Percentiles rank a stretch among this genome's conserved stretches.
Conservation (phyloP, 1,140 invertebrate genomes). For the Zaprionus taronus region DNA sequence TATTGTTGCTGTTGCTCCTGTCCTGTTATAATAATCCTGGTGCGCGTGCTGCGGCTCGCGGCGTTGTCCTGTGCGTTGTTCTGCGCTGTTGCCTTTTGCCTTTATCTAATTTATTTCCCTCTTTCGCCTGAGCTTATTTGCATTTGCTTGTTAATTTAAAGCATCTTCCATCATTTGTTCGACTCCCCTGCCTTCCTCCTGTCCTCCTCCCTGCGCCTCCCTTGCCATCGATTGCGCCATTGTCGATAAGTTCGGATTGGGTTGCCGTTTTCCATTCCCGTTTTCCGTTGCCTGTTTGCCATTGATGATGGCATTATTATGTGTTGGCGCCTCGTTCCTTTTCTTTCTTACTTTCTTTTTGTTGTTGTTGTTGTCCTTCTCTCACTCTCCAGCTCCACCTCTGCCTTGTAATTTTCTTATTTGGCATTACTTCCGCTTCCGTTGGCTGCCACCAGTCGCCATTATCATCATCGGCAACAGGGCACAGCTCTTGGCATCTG, state of each 20-base stretch:
- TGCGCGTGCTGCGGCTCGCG: slow-evolving; percentile 48
- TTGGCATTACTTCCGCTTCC: slow-evolving; percentile 80
- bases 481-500: slow-evolving; percentile 3
- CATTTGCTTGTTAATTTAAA: slow-evolving; percentile 80
- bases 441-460: slow-evolving; percentile 52
- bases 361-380: slow-evolving; percentile 29
- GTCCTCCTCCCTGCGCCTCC: background rate
- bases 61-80: slow-evolving; percentile 52
- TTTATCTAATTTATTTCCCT: slow-evolving; percentile 80
- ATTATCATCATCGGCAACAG: slow-evolving; percentile 38
- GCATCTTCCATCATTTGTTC: slow-evolving; percentile 82
- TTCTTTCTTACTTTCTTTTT: slow-evolving; percentile 23
- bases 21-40: slow-evolving; percentile 50
- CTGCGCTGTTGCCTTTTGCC: slow-evolving; percentile 63
- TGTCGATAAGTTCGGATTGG: slow-evolving; percentile 59
- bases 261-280: slow-evolving; percentile 47
- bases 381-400: slow-evolving; percentile 26
- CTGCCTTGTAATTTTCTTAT: slow-evolving; percentile 38
- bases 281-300: slow-evolving; percentile 53
- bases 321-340: slow-evolving; percentile 70
- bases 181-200: background rate
- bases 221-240: slow-evolving; percentile 46
- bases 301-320: slow-evolving; percentile 79
- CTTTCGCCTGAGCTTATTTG: slow-evolving; percentile 60
- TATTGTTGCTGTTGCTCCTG: slow-evolving; percentile 30